Evolutionary conservation across 1,140 invertebrate species (phyloP).

Genomic region (Brachionus angularis): DNA sequence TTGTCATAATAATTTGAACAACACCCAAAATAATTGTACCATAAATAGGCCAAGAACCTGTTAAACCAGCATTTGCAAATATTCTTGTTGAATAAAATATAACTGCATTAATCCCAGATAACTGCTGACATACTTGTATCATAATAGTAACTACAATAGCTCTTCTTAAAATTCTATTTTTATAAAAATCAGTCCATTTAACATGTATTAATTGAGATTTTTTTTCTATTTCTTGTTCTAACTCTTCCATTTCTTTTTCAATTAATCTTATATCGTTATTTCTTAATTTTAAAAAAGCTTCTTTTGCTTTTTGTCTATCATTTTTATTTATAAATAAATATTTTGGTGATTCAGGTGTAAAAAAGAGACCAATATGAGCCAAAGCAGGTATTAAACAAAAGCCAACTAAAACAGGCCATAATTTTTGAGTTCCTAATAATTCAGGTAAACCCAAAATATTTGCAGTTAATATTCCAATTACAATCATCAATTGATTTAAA

Average conservation of each 20-base stretch:
- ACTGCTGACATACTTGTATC: slow-evolving; percentile 80
- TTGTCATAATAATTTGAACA: slow-evolving; percentile 68
- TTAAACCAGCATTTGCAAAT: slow-evolving; percentile 66
- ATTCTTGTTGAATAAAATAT: slow-evolving; percentile 67
- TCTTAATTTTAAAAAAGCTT: slow-evolving; percentile 48
- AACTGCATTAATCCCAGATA: slow-evolving; percentile 61
- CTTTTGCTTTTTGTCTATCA: slow-evolving; percentile 84
- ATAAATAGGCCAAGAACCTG: slow-evolving; percentile 62
- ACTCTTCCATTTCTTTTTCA: slow-evolving; percentile 49
- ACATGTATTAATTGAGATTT: not conserved
- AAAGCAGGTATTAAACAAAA: slow-evolving; percentile 82
- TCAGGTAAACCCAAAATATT: slow-evolving; percentile 63
- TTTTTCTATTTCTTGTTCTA: slow-evolving; percentile 48
- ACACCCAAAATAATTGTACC: slow-evolving; percentile 70
- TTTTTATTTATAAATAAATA: slow-evolving; percentile 85
- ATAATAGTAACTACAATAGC: slow-evolving; percentile 75
- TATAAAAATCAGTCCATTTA: slow-evolving; percentile 3
- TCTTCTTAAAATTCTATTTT: slow-evolving; percentile 61
- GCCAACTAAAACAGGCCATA: slow-evolving; percentile 71
- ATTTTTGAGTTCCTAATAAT: slow-evolving; percentile 68
- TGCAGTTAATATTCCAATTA: slow-evolving; percentile 72
- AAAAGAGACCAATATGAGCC: slow-evolving; percentile 79
- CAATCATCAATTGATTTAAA: slow-evolving; percentile 79
- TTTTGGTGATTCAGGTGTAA: slow-evolving; percentile 86
- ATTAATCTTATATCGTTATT: slow-evolving; percentile 44